Percentiles rank a stretch among this genome's conserved stretches.
Conservation (phyloP, 2,888 invertebrate species). For the Trisateles emortualis region DNA sequence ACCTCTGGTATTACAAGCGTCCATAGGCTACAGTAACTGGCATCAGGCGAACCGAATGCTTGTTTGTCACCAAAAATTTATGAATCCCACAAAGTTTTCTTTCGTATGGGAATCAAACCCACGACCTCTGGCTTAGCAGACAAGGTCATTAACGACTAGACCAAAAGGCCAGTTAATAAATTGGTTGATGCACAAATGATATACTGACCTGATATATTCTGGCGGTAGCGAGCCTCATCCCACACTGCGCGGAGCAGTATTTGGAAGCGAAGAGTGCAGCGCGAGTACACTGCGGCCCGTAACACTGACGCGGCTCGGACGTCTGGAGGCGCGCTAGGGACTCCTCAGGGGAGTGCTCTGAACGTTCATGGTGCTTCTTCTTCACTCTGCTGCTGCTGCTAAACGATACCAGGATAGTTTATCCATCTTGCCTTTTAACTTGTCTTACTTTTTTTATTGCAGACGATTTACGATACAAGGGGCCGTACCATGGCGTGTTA, state of each 20-base stretch:
- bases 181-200: neutral
- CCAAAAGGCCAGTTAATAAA: neutral
- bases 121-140: too few species aligned
- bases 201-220: conserved; percentile 91
- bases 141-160: too few species aligned
- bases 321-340: conserved; percentile 85
- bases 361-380: conserved; percentile 80
- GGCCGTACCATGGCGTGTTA: too few species aligned
- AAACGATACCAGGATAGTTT: neutral
- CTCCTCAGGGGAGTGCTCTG: conserved; percentile 74
- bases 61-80: too few species aligned
- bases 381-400: conserved; percentile 70
- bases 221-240: conserved; percentile 94
- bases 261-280: conserved; percentile 94
- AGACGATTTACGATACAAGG: too few species aligned
- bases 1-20: too few species aligned
- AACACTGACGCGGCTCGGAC: conserved; percentile 92
- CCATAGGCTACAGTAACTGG: too few species aligned
- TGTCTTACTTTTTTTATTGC: too few species aligned
- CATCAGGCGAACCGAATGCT: too few species aligned
- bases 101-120: too few species aligned
- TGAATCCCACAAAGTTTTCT: too few species aligned
- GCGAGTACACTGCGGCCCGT: conserved; percentile 95
- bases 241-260: conserved; percentile 97
- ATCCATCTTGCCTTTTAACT: too few species aligned